These are phyloP conservation scores for Chaetorhynchus papuensis DNA, from an alignment of 2,113 vertebrate genomes.

Conservation along the genomic window DNA sequence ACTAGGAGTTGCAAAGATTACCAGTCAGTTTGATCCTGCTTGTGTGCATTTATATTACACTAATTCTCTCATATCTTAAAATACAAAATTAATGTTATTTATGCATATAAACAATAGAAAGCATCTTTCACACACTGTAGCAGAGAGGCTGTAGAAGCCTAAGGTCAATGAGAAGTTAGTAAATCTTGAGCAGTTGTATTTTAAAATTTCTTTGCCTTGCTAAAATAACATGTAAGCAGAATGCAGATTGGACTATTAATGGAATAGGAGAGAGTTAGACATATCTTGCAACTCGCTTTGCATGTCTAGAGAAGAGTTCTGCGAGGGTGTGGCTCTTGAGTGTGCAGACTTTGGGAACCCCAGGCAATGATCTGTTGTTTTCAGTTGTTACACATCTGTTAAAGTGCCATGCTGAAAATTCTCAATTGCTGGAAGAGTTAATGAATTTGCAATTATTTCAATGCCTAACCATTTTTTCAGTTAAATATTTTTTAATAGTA, in stretches of 20 bases:
- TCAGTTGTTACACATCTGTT: neutral
- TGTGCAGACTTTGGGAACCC: neutral
- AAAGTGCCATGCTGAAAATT: neutral
- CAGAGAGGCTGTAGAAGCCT: neutral
- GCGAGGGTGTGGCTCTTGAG: neutral
- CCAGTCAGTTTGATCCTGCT: neutral
- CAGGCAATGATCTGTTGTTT: neutral
- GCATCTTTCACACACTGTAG: neutral
- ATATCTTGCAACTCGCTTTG: neutral
- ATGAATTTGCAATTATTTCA: neutral
- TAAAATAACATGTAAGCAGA: neutral
- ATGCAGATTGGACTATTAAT: neutral
- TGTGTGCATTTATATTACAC: neutral
- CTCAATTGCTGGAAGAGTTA: neutral
- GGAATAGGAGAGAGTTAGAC: neutral
- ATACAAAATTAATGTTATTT: neutral
- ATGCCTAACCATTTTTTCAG: neutral
- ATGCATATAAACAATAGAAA: neutral
- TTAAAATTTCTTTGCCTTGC: neutral
- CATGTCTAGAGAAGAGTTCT: neutral
- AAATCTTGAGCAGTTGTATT: neutral
- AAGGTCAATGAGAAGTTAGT: neutral
- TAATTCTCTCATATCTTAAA: neutral
- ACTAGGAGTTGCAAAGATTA: neutral
- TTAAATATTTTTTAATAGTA: neutral